Conservation (phyloP, 2,797 vertebrate genomes). For the Neomorphus geoffroyi region DNA sequence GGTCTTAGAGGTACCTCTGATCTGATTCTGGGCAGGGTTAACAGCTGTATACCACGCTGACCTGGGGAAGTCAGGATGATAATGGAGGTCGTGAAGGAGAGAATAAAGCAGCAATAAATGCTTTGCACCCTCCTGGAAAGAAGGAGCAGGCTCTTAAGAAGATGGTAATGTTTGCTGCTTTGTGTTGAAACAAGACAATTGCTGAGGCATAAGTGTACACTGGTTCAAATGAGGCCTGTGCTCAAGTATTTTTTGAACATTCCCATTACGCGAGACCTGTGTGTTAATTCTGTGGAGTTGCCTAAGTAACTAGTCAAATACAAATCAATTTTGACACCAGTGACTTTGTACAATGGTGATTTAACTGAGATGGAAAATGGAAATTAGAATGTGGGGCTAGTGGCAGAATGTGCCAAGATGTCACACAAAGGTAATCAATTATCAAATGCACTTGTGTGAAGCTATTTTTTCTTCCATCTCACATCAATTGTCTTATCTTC, state of each 20-base stretch:
- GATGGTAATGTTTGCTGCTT: no score
- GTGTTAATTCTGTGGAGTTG: background rate
- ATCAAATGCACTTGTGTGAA: background rate
- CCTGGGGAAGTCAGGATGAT: no score
- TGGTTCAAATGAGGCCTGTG: background rate
- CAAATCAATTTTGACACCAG: background rate
- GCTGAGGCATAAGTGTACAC: fast-evolving
- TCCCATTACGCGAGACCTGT: background rate
- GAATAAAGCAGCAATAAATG: background rate
- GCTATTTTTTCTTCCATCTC: background rate
- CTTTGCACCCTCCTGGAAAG: background rate
- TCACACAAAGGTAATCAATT: background rate
- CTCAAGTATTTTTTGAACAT: background rate
- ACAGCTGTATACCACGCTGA: no score
- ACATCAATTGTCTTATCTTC: fast-evolving
- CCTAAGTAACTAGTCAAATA: background rate
- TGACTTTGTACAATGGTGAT: fast-evolving
- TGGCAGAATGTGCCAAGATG: background rate
- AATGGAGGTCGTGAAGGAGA: background rate
- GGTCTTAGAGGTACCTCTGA: fast-evolving
- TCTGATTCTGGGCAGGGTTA: no score
- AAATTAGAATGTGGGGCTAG: fast-evolving
- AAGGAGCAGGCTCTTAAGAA: fast-evolving
- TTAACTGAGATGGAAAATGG: fast-evolving
- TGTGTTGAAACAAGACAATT: background rate